phyloP scores from a whole-genome alignment of 1,140 invertebrate genomes.

The Babylonia areolata region DNA sequence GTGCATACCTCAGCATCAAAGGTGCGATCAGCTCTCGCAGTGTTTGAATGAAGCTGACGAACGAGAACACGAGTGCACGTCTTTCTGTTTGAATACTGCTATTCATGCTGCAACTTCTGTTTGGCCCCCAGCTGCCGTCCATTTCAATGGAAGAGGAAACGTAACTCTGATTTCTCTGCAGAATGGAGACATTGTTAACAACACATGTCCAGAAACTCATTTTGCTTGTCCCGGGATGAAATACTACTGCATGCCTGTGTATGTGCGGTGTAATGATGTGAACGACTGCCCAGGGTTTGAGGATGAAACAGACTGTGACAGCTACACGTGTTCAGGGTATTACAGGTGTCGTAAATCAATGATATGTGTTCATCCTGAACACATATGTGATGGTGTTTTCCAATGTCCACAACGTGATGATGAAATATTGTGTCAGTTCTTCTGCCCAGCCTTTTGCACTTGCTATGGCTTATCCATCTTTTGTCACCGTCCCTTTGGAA shows the following conservation, averaged over 20 bases:
- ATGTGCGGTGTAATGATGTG: slow-evolving; percentile 19
- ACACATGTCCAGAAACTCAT: background rate
- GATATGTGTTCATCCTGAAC: slow-evolving; percentile 13
- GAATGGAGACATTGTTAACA: too few relatives aligned
- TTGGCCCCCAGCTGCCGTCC: background rate
- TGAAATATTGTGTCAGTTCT: slow-evolving; percentile 29
- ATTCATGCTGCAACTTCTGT: background rate
- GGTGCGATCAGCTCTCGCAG: background rate
- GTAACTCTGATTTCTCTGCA: background rate
- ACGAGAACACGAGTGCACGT: background rate
- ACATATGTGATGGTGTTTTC: slow-evolving; percentile 13
- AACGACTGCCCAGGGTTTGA: slow-evolving; percentile 12
- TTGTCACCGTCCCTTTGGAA: background rate
- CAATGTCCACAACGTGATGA: slow-evolving; percentile 42
- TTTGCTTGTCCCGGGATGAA: background rate
- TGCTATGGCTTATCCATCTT: slow-evolving; percentile 14
- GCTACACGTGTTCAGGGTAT: slow-evolving; percentile 36
- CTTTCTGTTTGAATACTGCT: too few relatives aligned
- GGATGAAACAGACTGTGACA: background rate
- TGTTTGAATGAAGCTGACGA: background rate
- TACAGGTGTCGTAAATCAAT: slow-evolving; percentile 22
- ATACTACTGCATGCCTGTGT: background rate
- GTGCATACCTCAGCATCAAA: background rate
- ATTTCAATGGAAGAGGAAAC: background rate
- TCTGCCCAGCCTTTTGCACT: slow-evolving; percentile 35